Percentiles rank a stretch among this genome's conserved stretches.
phyloP scores from a whole-genome alignment of 2,797 vertebrate genomes.

The Sarcophilus harrisii region DNA sequence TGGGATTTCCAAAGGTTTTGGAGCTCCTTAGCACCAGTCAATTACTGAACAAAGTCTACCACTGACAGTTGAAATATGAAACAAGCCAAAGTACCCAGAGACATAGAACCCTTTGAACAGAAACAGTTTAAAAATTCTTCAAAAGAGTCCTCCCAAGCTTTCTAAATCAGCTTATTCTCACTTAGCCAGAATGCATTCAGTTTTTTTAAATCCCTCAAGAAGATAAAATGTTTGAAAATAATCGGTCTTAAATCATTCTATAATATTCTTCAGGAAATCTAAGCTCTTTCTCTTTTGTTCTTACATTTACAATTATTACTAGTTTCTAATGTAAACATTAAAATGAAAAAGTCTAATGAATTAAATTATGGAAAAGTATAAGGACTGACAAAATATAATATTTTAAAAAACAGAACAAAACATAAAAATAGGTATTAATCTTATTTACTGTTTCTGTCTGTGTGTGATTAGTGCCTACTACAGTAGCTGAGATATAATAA shows the following conservation, averaged over 20 bases:
- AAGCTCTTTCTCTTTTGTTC: background rate
- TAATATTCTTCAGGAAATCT: background rate
- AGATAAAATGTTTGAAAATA: background rate
- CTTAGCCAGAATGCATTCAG: background rate
- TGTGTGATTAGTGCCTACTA: background rate
- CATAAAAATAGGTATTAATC: background rate
- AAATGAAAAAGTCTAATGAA: constrained; percentile 1
- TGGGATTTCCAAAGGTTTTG: constrained; percentile 87
- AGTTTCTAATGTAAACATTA: background rate
- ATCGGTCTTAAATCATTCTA: background rate
- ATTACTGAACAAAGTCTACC: constrained; percentile 79
- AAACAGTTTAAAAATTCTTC: constrained; percentile 26
- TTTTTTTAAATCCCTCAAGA: background rate
- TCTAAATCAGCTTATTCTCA: background rate
- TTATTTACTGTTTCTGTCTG: background rate
- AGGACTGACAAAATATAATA: background rate
- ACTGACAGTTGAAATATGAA: constrained; percentile 82
- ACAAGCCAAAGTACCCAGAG: constrained; percentile 72
- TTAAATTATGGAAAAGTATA: background rate
- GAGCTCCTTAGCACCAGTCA: constrained; percentile 78
- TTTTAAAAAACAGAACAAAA: background rate
- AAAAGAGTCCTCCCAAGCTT: constrained; percentile 2
- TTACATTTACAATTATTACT: background rate
- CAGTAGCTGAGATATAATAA: background rate
- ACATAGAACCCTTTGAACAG: constrained; percentile 63